A percentile compares a stretch with the other conserved stretches of the same genome.
Evolutionary conservation across 2,888 invertebrate genomes (phyloP).

Genomic region (Deilephila porcellus): DNA sequence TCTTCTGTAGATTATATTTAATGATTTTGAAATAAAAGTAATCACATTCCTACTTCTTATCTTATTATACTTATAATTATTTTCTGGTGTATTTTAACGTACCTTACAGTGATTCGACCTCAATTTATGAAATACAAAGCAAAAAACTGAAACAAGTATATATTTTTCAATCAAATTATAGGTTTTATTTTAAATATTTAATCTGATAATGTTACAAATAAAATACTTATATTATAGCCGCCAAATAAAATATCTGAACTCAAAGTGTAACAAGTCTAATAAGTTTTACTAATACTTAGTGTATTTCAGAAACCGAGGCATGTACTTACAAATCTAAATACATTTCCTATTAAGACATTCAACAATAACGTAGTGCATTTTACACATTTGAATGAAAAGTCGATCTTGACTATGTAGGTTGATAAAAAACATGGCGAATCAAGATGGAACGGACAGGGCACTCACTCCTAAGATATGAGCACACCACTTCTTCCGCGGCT

Average conservation of each 20-base stretch:
- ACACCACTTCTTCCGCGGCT: constrained; percentile 29
- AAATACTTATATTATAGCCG: background rate
- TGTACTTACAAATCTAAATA: constrained; percentile 33
- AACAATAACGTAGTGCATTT: constrained; percentile 41
- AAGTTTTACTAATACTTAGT: background rate
- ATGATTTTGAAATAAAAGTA: constrained; percentile 22
- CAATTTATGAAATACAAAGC: constrained; percentile 61
- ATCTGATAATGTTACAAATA: background rate
- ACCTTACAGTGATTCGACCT: constrained; percentile 79
- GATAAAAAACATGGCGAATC: constrained; percentile 29
- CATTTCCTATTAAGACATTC: constrained; percentile 41
- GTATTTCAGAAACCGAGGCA: constrained; percentile 31
- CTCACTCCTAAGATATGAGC: constrained; percentile 11
- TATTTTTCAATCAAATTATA: background rate
- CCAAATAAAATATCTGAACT: background rate
- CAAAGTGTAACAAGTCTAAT: background rate
- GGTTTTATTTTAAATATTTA: background rate
- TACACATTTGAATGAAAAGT: constrained; percentile 17
- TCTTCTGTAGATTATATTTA: constrained; percentile 24
- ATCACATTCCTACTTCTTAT: constrained; percentile 29
- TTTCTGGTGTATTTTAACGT: constrained; percentile 76
- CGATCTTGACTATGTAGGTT: background rate
- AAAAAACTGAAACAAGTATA: background rate
- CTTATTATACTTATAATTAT: constrained; percentile 43
- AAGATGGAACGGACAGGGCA: constrained; percentile 30